Evolutionary conservation across 2,888 invertebrate species (phyloP).

Genomic region (Cataglyphis altisquamis): DNA sequence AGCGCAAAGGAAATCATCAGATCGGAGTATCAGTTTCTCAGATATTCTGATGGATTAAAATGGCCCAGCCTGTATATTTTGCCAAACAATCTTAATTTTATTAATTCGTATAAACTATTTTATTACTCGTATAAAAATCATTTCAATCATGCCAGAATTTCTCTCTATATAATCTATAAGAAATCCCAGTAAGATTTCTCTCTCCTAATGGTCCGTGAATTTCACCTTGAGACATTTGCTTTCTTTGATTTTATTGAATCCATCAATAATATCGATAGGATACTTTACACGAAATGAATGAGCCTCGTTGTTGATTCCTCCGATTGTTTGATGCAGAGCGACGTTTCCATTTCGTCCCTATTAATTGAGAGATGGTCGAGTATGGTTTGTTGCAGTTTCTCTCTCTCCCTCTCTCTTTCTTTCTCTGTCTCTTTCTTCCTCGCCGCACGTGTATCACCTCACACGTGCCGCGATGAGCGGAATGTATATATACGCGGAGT

Average conservation of each 20-base stretch:
- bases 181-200: background rate
- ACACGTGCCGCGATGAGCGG: slow-evolving; percentile 63
- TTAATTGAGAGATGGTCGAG: slow-evolving; percentile 55
- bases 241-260: background rate
- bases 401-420: background rate
- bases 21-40: too few species aligned
- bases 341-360: slow-evolving; percentile 53
- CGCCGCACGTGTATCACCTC: slow-evolving; percentile 59
- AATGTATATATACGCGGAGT: slow-evolving; percentile 54
- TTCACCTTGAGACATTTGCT: background rate
- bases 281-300: background rate
- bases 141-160: background rate
- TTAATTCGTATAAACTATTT: background rate
- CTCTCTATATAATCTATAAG: background rate
- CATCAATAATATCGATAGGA: background rate
- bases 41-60: too few species aligned
- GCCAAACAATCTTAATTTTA: background rate
- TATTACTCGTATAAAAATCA: background rate
- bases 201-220: too few species aligned
- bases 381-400: slow-evolving; percentile 2
- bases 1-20: too few species aligned
- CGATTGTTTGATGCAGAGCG: slow-evolving; percentile 20
- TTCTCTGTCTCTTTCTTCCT: slow-evolving; percentile 11
- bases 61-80: background rate
- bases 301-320: background rate